Conservation (phyloP, 2,888 invertebrate genomes). For the Spisula subtruncata region DNA sequence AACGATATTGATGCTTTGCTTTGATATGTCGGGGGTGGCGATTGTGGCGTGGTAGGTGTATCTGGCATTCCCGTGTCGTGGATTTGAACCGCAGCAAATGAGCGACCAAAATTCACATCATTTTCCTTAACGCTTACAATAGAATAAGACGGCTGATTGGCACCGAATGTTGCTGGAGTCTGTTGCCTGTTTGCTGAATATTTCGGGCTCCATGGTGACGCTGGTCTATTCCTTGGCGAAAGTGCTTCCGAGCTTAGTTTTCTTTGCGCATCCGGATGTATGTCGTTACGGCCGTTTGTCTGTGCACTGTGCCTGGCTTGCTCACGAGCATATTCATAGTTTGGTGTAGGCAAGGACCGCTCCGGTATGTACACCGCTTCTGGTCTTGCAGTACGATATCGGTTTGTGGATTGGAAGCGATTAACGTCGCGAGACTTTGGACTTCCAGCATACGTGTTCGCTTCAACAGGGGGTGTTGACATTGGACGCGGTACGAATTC, state of each 20-base stretch:
- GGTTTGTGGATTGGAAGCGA: constrained; percentile 33
- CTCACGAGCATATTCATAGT: background rate
- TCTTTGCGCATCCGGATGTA: constrained; percentile 39
- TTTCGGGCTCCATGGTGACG: constrained; percentile 1
- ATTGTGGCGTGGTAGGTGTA: background rate
- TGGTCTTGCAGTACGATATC: constrained; percentile 37
- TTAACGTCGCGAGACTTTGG: constrained; percentile 56
- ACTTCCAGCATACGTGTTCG: constrained; percentile 22
- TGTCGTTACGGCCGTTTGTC: constrained; percentile 19
- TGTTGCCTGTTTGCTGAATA: background rate
- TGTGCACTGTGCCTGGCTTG: background rate
- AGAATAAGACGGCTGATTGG: constrained; percentile 4
- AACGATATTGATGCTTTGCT: constrained; percentile 24
- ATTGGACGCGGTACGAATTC: constrained; percentile 61
- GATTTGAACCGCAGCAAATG: constrained; percentile 70
- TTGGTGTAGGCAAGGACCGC: background rate
- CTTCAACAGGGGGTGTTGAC: constrained; percentile 61
- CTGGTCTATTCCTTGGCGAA: constrained; percentile 45
- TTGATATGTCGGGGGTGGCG: constrained; percentile 14
- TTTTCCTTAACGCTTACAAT: constrained; percentile 58
- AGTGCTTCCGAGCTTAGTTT: background rate
- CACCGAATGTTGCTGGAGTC: background rate
- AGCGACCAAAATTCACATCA: constrained; percentile 61
- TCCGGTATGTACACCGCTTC: constrained; percentile 44
- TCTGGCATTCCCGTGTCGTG: constrained; percentile 33